Evolutionary conservation across 1,140 invertebrate species (phyloP).

Genomic region (Stratiolaelaps scimitus): DNA sequence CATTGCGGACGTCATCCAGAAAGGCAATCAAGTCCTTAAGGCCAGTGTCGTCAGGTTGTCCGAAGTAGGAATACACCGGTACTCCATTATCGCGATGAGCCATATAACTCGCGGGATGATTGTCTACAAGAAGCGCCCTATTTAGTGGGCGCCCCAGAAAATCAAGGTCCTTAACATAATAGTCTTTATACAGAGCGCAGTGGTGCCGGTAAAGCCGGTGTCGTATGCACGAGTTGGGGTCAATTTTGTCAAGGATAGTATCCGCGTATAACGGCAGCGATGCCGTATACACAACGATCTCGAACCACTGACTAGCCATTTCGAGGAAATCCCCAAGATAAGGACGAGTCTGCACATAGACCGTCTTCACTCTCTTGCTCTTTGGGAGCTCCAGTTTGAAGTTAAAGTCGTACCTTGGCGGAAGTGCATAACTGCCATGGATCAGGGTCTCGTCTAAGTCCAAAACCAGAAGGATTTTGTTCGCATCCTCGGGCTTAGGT

Average conservation of each 20-base stretch:
- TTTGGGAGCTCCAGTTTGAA: neutral
- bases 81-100: conserved; percentile 10
- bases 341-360: neutral
- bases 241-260: conserved; percentile 1
- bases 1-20: conserved; percentile 15
- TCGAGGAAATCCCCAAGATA: neutral
- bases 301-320: neutral
- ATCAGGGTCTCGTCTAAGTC: conserved; percentile 18
- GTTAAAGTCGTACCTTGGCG: conserved; percentile 8
- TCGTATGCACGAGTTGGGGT: neutral
- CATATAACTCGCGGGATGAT: neutral
- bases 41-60: neutral
- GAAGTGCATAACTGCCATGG: neutral
- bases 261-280: conserved; percentile 1
- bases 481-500: neutral
- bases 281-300: neutral
- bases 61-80: neutral
- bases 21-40: conserved; percentile 13
- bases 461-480: conserved; percentile 3
- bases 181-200: conserved; percentile 3
- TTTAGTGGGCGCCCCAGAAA: conserved; percentile 16
- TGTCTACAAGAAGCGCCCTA: conserved; percentile 6
- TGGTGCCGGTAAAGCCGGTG: conserved; percentile 16
- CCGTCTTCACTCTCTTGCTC: neutral
- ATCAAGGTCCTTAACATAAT: conserved; percentile 3